Evolutionary conservation across 2,113 vertebrate species (phyloP), one percentile per base, ranked within the genome.

Genomic region (Lynx canadensis): DNA sequence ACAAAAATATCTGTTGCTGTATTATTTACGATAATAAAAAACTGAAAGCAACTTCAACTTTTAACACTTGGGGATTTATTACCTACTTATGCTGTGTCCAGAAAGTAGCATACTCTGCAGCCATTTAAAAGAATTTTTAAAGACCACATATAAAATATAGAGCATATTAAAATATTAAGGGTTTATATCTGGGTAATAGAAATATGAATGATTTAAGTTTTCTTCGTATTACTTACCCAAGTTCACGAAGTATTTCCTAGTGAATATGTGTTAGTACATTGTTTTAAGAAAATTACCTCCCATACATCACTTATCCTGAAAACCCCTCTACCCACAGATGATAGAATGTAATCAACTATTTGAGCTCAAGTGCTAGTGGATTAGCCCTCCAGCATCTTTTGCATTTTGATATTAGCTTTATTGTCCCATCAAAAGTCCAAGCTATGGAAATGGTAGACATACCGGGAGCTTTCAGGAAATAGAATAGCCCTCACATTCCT

Each of bases 11-110:
- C 7, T 45, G n/a, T n/a, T 79, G 11, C 1, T 91, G 38, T 50
- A n/a, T 84, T 83, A 63, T 85, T 89, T 45, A 73, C 55, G 33
- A 92, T n/a, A 81, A 52, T 80, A 60, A 92, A 96, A 97, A 94
- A 36, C 27, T 31, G 23, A 95, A 96, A 74, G 12, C 7, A 91
- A 88, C 11, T 79, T 69, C 63, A 92, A 95, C 36, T 73, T 94
- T 89, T 96, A 66, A 57, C 19, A 41, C 33, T 76, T 48, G 29
- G 19, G 6, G 55, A 87, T 38, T 86, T 86, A 80, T 93, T 95
- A 63, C 5, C 18, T 95, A 78, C 2, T 27, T 86, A 86, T 63
- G 33, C 3, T 94, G 86, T 82, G 3, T 25, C 18, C 31, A 86
- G 50, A 86, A 84, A 89, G 21, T 85, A 3, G 8, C 86, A 94